Evolutionary conservation across 2,888 invertebrate genomes (phyloP), one percentile per base, ranked within the genome.

Genomic region (Sinelater perroti): DNA sequence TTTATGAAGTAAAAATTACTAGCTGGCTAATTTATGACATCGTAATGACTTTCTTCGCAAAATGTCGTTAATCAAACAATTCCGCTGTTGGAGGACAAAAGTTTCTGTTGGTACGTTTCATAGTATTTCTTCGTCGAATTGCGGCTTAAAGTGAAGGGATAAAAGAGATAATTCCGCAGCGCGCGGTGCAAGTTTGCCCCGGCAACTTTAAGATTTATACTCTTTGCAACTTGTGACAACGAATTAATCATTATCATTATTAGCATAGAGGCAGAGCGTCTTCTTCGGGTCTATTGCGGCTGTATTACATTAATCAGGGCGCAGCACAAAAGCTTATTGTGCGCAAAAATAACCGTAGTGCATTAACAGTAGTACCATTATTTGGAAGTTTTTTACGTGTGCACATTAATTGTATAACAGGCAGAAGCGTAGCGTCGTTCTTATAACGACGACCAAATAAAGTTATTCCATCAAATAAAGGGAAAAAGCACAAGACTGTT

Each of bases 21-120:
- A 62, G 61, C 60, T 70, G 64, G 68, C 69, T 72, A 71, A 72
- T 72, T 73, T 73, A 73, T 71, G 70, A 72, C 71, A 72, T 72
- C 71, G 68, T 71, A 73, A 73, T 71, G 72, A 73, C 70, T 72
- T 68, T 69, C 68, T 64, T 66, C 61, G 67, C 66, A 65, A 67
- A 64, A 67, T 62, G 70, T 73, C 73, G 73, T 74, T 74, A 73
- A 74, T 74, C 74, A 74, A 73, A 70, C 64, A 52, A 63, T 63
- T 64, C 62, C 61, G 60, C 46, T 45, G 57, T 62, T 64, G 65
- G 66, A 67, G 67, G 64, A 70, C 67, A 66, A 70, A 70, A 70
- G 70, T 69, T 68, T 63, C 66, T 70, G 65, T 68, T 61, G 62
- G 56, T 57, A 62, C 63, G 63, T 68, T 64, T 66, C 66, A 65